A percentile compares a stretch with the other conserved stretches of the same genome.
Evolutionary conservation across 37 sponge, comb jelly and placozoan genomes (phyloP).

Genomic region (Eunapius fragilis): DNA sequence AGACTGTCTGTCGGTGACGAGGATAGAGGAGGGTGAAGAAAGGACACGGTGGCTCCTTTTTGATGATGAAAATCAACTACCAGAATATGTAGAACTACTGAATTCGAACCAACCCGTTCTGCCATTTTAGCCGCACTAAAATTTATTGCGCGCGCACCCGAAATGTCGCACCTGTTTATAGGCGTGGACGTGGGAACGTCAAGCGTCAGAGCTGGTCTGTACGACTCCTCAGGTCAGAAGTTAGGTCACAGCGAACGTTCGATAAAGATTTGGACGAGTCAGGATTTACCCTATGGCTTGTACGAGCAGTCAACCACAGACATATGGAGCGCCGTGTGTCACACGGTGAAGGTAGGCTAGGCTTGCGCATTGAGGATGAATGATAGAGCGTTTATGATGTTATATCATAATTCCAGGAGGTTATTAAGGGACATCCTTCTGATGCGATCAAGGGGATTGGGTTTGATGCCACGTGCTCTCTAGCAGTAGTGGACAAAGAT

Average conservation of each 20-base stretch:
- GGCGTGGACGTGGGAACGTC: conserved; percentile 91
- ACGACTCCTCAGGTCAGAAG: conserved; percentile 33
- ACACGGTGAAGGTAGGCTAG: conserved; percentile 55
- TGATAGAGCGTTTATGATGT: not conserved
- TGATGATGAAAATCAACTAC: conserved; percentile 82
- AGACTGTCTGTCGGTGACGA: not conserved
- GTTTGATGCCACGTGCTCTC: conserved; percentile 87
- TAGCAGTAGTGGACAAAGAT: conserved; percentile 58
- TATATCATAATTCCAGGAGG: conserved; percentile 1
- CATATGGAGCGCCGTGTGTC: conserved; percentile 79
- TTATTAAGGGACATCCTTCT: not conserved
- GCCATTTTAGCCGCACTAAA: not conserved
- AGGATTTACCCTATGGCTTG: conserved; percentile 23
- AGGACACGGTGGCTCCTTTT: conserved; percentile 74
- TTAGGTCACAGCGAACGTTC: not conserved
- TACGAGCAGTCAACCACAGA: conserved; percentile 83
- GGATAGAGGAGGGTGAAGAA: conserved; percentile 48
- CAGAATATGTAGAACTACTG: conserved; percentile 36
- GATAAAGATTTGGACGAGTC: conserved; percentile 45
- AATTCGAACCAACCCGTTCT: not conserved
- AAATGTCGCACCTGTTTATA: conserved; percentile 33
- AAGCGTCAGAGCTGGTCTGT: conserved; percentile 77
- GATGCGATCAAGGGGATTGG: conserved; percentile 69
- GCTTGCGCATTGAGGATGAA: too few relatives aligned
- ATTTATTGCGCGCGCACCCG: conserved; percentile 10